phyloP scores from a whole-genome alignment of 2,113 vertebrate species.

The Oncorhynchus gorbuscha region DNA sequence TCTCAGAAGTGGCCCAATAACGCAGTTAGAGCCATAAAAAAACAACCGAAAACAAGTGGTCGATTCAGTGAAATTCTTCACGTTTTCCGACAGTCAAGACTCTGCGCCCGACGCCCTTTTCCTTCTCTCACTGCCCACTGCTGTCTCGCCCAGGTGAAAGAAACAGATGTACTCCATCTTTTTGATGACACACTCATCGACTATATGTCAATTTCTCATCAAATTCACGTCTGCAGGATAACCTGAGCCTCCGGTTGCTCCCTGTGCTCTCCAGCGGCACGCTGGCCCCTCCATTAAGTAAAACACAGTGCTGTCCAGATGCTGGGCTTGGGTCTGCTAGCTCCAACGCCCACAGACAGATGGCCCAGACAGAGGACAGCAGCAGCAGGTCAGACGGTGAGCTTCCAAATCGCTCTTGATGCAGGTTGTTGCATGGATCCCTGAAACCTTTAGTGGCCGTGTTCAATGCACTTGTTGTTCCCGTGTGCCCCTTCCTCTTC shows the following conservation, averaged over 20 bases:
- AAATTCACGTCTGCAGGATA: background rate
- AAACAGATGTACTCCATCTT: conserved; percentile 1
- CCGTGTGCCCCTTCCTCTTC: background rate
- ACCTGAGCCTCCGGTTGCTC: background rate
- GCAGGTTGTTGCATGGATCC: conserved; percentile 16
- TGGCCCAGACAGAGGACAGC: background rate
- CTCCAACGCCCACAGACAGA: background rate
- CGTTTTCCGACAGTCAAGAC: background rate
- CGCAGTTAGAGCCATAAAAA: background rate
- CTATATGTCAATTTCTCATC: background rate
- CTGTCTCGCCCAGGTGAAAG: background rate
- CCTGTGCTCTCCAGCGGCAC: background rate
- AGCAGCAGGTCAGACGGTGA: background rate
- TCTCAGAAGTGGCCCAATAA: background rate
- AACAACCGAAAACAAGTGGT: background rate
- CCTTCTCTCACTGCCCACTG: background rate
- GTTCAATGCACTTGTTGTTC: conserved; percentile 2
- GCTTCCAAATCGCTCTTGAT: background rate
- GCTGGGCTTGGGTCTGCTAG: background rate
- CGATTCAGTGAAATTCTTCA: background rate
- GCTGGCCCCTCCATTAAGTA: conserved; percentile 12
- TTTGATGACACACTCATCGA: background rate
- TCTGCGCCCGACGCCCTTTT: background rate
- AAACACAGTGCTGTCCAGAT: background rate
- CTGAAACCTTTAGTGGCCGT: background rate